These are phyloP conservation scores for Corvus cornix DNA, from an alignment of 2,113 vertebrate genomes.

Conservation along the genomic window DNA sequence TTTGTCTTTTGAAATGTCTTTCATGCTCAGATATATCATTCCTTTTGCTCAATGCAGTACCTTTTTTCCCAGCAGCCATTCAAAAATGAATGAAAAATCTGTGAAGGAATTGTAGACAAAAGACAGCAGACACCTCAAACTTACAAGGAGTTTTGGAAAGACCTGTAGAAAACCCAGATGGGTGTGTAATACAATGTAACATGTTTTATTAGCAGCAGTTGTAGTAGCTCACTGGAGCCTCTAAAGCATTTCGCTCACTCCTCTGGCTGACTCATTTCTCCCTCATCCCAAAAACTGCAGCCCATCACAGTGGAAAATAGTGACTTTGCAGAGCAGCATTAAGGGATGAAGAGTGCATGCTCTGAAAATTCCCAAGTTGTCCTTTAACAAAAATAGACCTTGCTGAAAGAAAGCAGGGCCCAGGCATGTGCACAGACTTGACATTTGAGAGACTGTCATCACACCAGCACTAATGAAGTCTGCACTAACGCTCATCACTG, in stretches of 20 bases:
- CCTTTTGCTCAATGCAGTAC: not conserved
- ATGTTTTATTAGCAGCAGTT: not conserved
- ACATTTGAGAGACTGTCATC: not conserved
- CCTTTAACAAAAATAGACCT: not conserved
- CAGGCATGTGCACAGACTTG: not conserved
- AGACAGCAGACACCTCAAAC: not conserved
- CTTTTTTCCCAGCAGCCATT: not conserved
- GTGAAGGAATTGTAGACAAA: not conserved
- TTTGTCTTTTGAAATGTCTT: slow-evolving; percentile 9
- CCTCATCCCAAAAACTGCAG: not conserved
- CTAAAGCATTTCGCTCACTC: not conserved
- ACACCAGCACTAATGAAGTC: not conserved
- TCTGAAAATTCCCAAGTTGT: not conserved
- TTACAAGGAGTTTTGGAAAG: not conserved
- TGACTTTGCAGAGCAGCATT: not conserved
- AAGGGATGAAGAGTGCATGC: not conserved
- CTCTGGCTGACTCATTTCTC: not conserved
- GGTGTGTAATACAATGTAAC: not conserved
- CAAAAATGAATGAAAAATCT: not conserved
- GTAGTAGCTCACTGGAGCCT: not conserved
- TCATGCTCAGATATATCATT: not conserved
- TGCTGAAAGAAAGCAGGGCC: not conserved
- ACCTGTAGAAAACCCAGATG: not conserved
- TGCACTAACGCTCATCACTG: not conserved
- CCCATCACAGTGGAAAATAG: not conserved